Conservation (phyloP, 2,888 invertebrate species). For the Drosophila lutescens region DNA sequence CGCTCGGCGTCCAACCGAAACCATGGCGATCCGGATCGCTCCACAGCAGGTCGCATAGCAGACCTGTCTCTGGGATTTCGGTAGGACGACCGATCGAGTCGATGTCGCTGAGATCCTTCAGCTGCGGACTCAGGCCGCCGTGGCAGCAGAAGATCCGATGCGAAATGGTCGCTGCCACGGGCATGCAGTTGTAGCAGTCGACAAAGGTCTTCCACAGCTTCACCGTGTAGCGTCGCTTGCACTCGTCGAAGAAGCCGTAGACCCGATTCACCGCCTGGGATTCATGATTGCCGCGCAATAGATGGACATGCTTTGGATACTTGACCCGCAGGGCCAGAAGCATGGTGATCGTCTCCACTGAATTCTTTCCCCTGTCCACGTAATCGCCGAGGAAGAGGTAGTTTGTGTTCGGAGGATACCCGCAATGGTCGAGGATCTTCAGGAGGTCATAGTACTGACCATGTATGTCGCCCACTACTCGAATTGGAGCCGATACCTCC, state of each 20-base stretch:
- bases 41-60: neutral
- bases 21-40: neutral
- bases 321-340: neutral
- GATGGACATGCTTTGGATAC: neutral
- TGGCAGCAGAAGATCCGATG: neutral
- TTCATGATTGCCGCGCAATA: neutral
- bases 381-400: neutral
- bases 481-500: neutral
- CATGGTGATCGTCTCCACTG: neutral
- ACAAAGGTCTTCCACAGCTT: neutral
- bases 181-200: constrained; percentile 2
- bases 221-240: neutral
- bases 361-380: neutral
- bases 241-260: neutral
- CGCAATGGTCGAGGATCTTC: neutral
- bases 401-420: neutral
- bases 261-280: neutral
- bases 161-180: neutral
- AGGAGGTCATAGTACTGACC: neutral
- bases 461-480: neutral
- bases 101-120: neutral
- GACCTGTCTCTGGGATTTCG: neutral
- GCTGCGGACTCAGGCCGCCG: neutral
- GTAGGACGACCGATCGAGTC: neutral
- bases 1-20: constrained; percentile 2